phyloP scores from a whole-genome alignment of 2,797 vertebrate species.

The Sibirionetta formosa region DNA sequence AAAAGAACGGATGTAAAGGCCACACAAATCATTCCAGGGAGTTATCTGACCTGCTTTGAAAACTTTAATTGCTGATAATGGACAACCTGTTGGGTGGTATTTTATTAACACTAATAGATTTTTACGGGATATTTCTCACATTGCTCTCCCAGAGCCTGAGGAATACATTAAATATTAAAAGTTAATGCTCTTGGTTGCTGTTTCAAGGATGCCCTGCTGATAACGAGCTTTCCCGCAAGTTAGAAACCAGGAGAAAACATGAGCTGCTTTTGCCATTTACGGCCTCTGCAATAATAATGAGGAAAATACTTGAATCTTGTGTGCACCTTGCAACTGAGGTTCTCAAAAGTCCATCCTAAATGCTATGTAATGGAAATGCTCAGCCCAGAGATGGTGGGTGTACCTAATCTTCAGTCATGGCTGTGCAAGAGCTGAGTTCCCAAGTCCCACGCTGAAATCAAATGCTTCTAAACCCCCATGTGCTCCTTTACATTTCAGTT shows the following conservation, averaged over 20 bases:
- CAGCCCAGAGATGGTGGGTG: background rate
- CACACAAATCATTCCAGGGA: constrained; percentile 52
- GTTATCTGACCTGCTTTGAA: constrained; percentile 68
- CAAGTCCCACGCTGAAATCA: background rate
- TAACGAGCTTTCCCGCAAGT: constrained; percentile 82
- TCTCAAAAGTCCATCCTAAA: background rate
- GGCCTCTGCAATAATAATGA: constrained; percentile 72
- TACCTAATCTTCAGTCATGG: background rate
- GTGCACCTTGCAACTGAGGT: background rate
- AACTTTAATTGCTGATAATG: constrained; percentile 82
- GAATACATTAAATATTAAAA: constrained; percentile 84
- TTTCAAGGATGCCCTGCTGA: constrained; percentile 74
- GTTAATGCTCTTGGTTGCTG: constrained; percentile 73
- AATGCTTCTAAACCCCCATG: background rate
- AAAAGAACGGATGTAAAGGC: constrained; percentile 63
- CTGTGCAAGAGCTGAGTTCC: background rate
- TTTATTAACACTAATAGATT: constrained; percentile 83
- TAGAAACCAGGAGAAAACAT: constrained; percentile 47
- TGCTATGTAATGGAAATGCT: background rate
- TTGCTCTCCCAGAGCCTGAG: constrained; percentile 76
- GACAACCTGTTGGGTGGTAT: constrained; percentile 79
- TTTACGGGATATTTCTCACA: constrained; percentile 82
- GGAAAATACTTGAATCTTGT: constrained; percentile 4
- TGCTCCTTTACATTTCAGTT: constrained; percentile 39
- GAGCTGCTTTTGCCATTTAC: constrained; percentile 61